Conservation (phyloP, 2,797 vertebrate genomes). For the Eupleurogrammus muticus region DNA sequence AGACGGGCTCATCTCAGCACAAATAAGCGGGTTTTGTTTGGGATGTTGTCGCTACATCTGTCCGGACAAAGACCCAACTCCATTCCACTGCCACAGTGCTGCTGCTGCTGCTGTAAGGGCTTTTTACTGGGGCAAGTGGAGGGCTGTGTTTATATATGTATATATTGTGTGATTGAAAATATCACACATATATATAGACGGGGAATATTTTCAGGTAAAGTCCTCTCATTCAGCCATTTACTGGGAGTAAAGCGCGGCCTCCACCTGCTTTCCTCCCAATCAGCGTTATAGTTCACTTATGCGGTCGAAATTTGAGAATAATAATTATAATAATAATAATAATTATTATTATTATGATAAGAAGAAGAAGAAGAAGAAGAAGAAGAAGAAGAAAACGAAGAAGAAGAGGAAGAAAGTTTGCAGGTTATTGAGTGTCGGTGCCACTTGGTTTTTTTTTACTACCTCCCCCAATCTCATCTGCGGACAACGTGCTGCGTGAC, state of each 20-base stretch:
- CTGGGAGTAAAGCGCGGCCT: conserved; percentile 41
- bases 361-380: too few relatives aligned
- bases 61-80: conserved; percentile 88
- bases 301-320: too few relatives aligned
- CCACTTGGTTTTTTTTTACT: conserved; percentile 52
- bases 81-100: conserved; percentile 86
- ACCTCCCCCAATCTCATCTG: conserved; percentile 6
- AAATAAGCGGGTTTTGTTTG: conserved; percentile 90
- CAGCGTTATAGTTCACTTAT: too few relatives aligned
- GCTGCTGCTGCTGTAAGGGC: conserved; percentile 83
- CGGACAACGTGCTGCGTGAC: conserved; percentile 65
- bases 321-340: too few relatives aligned
- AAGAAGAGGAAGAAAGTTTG: conserved; percentile 22
- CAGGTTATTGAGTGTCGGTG: conserved; percentile 24
- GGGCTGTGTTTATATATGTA: too few relatives aligned
- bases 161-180: too few relatives aligned
- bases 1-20: conserved; percentile 85
- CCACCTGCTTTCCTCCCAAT: conserved; percentile 62
- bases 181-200: too few relatives aligned
- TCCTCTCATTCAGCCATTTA: conserved; percentile 62
- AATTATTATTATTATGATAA: too few relatives aligned
- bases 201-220: conserved; percentile 65
- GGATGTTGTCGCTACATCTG: conserved; percentile 89
- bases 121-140: conserved; percentile 31
- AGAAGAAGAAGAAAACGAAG: too few relatives aligned